Percentiles rank a stretch among this genome's conserved stretches.
Evolutionary conservation across 1,140 invertebrate genomes (phyloP).

Genomic region (Chlorops oryzae): DNA sequence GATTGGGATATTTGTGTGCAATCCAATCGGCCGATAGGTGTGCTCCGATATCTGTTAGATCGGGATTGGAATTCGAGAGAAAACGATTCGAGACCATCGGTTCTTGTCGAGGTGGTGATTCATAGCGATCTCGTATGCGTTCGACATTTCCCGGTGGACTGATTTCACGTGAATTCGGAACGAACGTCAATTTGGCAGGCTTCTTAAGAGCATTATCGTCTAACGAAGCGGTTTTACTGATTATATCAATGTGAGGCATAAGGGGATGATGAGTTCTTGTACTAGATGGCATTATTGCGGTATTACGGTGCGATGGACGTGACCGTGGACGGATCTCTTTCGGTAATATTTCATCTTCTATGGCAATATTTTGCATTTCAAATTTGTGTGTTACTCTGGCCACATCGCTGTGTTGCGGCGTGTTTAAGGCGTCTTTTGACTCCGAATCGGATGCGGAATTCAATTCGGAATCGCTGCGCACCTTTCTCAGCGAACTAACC

Average conservation of each 20-base stretch:
- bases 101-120: constrained; percentile 46
- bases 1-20: constrained; percentile 65
- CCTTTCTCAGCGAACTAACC: constrained; percentile 53
- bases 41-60: constrained; percentile 70
- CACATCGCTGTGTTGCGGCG: constrained; percentile 55
- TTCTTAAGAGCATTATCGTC: constrained; percentile 62
- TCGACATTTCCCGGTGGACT: constrained; percentile 57
- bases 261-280: constrained; percentile 58
- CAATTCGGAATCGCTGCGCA: constrained; percentile 71
- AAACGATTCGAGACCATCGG: constrained; percentile 15
- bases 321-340: too few species aligned
- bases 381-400: constrained; percentile 57
- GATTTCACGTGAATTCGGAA: constrained; percentile 31
- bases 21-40: constrained; percentile 71
- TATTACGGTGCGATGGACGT: too few species aligned
- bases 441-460: constrained; percentile 32
- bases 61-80: constrained; percentile 72
- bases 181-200: constrained; percentile 33
- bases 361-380: constrained; percentile 49
- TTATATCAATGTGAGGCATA: constrained; percentile 83
- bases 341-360: too few species aligned
- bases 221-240: constrained; percentile 77
- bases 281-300: constrained; percentile 12
- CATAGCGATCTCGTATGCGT: constrained; percentile 64
- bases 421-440: constrained; percentile 52